Conservation (phyloP, 2,797 vertebrate species). For the Vespertilio murinus region DNA sequence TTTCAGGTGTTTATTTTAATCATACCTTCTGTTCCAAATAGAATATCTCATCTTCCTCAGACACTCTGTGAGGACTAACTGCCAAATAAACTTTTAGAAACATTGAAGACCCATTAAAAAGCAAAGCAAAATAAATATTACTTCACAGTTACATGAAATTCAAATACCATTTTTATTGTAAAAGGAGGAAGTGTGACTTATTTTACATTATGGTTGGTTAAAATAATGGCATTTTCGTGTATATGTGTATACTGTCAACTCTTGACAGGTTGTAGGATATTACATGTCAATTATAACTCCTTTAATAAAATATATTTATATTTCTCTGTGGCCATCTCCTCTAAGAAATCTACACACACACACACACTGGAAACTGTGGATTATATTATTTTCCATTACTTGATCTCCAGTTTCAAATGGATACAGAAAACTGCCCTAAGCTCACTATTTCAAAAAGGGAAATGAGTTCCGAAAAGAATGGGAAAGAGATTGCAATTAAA, state of each 20-base stretch:
- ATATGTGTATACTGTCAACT: neutral
- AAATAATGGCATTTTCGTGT: neutral
- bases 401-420: neutral
- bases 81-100: constrained; percentile 48
- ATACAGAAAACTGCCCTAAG: neutral
- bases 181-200: constrained; percentile 36
- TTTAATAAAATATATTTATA: constrained; percentile 21
- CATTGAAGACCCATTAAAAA: neutral
- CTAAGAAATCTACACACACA: neutral
- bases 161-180: constrained; percentile 19
- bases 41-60: constrained; percentile 10
- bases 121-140: constrained; percentile 38
- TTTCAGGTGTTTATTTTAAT: constrained; percentile 46
- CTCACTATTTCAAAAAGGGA: constrained; percentile 30
- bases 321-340: neutral
- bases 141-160: constrained; percentile 4
- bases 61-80: neutral
- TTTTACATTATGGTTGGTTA: constrained; percentile 32
- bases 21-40: neutral
- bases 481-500: neutral
- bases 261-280: neutral
- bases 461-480: neutral
- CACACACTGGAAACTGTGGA: neutral
- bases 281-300: constrained; percentile 46
- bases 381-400: constrained; percentile 11